A percentile compares a stretch with the other conserved stretches of the same genome.
phyloP scores from a whole-genome alignment of 2,888 invertebrate genomes.

The Phengaris arion region DNA sequence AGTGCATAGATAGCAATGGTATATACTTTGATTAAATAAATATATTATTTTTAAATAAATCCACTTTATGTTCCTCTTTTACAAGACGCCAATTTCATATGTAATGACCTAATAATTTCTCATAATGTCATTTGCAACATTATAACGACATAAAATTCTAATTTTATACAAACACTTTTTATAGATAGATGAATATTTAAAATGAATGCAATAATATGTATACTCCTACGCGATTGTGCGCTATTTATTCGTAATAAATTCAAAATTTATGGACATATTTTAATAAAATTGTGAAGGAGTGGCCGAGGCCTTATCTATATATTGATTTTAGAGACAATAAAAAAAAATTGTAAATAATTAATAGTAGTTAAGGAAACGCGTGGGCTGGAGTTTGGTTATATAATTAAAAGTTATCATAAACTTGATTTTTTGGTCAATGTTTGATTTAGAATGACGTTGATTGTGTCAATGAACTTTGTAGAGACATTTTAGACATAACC shows the following conservation, averaged over 20 bases:
- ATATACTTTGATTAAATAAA: too few relatives aligned
- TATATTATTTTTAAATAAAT: too few relatives aligned
- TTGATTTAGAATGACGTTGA: slow-evolving; percentile 12
- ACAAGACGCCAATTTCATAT: too few relatives aligned
- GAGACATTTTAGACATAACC: slow-evolving; percentile 2
- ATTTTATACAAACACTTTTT: not conserved
- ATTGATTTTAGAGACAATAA: slow-evolving; percentile 22
- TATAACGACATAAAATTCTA: not conserved
- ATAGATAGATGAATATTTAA: slow-evolving; percentile 22
- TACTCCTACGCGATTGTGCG: slow-evolving; percentile 41
- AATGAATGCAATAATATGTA: slow-evolving; percentile 35
- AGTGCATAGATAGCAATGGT: too few relatives aligned
- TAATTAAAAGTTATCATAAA: slow-evolving; percentile 19
- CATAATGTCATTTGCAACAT: not conserved
- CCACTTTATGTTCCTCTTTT: too few relatives aligned
- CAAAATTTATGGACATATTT: slow-evolving; percentile 41
- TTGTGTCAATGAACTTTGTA: not conserved
- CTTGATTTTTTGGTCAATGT: slow-evolving; percentile 11
- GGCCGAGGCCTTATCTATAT: not conserved
- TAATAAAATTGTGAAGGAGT: slow-evolving; percentile 27
- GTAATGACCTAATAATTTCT: not conserved
- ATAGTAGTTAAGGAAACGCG: slow-evolving; percentile 18
- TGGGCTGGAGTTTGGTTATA: slow-evolving; percentile 5
- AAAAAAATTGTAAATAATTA: slow-evolving; percentile 21
- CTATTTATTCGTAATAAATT: slow-evolving; percentile 41